These are phyloP conservation scores for Timema podura DNA, from an alignment of 2,888 invertebrate species.

Conservation along the genomic window DNA sequence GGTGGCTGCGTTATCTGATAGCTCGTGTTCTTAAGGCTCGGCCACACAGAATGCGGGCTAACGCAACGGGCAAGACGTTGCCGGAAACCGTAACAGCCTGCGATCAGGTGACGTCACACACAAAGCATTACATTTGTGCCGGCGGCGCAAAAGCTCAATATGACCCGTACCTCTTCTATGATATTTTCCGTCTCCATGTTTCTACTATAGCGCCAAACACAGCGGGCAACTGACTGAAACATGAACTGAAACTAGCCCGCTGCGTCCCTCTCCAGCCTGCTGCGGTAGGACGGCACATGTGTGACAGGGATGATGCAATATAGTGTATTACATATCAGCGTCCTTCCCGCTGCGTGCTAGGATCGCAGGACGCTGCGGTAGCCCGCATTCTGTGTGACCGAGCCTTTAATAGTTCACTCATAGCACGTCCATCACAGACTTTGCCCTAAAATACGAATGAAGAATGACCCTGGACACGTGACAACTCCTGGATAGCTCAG, in stretches of 20 bases:
- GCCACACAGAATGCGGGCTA: too few species aligned
- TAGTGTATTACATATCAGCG: background rate
- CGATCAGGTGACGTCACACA: too few species aligned
- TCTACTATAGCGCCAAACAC: background rate
- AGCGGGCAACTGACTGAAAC: background rate
- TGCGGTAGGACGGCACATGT: background rate
- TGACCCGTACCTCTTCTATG: background rate
- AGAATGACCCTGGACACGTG: too few species aligned
- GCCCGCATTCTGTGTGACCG: slow-evolving; percentile 1
- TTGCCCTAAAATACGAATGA: too few species aligned
- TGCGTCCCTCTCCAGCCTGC: background rate
- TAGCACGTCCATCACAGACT: too few species aligned
- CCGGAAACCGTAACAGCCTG: too few species aligned
- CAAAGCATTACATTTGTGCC: too few species aligned
- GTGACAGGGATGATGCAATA: slow-evolving; percentile 3
- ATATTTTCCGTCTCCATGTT: background rate
- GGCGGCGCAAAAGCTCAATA: too few species aligned
- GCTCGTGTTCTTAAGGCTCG: too few species aligned
- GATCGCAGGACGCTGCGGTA: slow-evolving; percentile 2
- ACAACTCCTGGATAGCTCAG: too few species aligned
- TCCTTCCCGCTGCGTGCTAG: background rate
- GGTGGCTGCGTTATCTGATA: too few species aligned
- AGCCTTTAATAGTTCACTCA: background rate
- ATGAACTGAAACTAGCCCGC: background rate
- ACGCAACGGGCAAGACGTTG: too few species aligned